phyloP scores from a whole-genome alignment of 2,797 vertebrate species.

The Sardinella longiceps region DNA sequence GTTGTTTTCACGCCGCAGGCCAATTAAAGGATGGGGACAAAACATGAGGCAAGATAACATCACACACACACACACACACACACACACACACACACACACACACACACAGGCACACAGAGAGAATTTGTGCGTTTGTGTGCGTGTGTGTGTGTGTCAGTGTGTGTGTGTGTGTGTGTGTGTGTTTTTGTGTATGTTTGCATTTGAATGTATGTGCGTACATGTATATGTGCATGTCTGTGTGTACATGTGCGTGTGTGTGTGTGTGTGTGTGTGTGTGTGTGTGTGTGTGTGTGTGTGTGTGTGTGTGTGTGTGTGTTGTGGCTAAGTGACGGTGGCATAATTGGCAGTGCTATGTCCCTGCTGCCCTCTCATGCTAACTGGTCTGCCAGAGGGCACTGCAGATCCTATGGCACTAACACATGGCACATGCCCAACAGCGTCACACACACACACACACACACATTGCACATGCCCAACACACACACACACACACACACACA shows the following conservation, averaged over 20 bases:
- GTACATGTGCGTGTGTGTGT: background rate
- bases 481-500: too few relatives aligned
- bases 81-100: background rate
- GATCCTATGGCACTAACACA: background rate
- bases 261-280: background rate
- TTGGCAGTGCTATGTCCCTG: background rate
- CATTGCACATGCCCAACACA: too few relatives aligned
- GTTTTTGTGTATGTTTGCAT: background rate
- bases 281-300: too few relatives aligned
- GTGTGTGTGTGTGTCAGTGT: background rate
- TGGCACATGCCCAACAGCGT: background rate
- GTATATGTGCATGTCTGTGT: background rate
- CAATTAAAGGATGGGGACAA: slow-evolving; percentile 10
- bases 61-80: background rate
- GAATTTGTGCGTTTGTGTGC: too few relatives aligned
- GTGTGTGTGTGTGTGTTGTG: background rate
- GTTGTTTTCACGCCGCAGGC: background rate
- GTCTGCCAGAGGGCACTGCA: slow-evolving; percentile 1
- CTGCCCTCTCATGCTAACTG: background rate
- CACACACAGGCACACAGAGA: background rate
- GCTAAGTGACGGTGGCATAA: background rate
- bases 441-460: background rate
- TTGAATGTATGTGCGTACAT: background rate
- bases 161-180: background rate
- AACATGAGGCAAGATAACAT: background rate